Percentiles rank a stretch among this genome's conserved stretches.
Evolutionary conservation across 2,888 invertebrate species (phyloP).

Genomic region (Diloba caeruleocephala): DNA sequence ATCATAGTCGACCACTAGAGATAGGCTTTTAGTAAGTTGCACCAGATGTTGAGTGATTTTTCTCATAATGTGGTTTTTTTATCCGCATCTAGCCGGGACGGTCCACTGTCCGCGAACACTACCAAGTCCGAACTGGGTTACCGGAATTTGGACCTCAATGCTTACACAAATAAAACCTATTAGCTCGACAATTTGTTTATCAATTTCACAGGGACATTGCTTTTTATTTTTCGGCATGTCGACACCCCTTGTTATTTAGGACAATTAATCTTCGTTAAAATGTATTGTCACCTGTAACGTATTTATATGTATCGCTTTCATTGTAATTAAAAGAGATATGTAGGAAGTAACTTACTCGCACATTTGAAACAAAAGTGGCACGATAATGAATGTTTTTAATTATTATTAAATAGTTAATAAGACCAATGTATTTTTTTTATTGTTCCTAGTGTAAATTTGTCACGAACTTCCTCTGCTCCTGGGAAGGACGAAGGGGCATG

Average conservation of each 20-base stretch:
- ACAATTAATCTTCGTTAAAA: slow-evolving; percentile 49
- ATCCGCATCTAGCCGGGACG: not conserved
- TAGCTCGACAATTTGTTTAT: slow-evolving; percentile 73
- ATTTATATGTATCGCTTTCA: no score
- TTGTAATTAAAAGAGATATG: slow-evolving; percentile 12
- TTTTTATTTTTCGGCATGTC: slow-evolving; percentile 49
- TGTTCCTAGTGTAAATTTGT: no score
- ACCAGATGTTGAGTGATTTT: no score
- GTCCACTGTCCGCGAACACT: slow-evolving; percentile 17
- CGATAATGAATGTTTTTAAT: no score
- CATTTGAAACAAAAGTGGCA: no score
- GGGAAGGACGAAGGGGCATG: no score
- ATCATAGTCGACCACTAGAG: no score
- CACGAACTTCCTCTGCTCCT: no score
- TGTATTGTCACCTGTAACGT: slow-evolving; percentile 36
- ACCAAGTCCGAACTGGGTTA: slow-evolving; percentile 61
- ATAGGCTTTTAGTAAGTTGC: no score
- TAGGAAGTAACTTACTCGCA: not conserved
- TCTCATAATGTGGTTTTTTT: not conserved
- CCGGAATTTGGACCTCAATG: slow-evolving; percentile 68
- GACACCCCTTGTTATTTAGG: slow-evolving; percentile 32
- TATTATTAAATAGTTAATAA: no score
- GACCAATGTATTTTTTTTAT: no score
- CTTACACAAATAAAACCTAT: slow-evolving; percentile 72
- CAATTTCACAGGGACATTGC: slow-evolving; percentile 58